These are phyloP conservation scores for Macaria notata DNA, from an alignment of 2,888 invertebrate genomes.

Conservation along the genomic window DNA sequence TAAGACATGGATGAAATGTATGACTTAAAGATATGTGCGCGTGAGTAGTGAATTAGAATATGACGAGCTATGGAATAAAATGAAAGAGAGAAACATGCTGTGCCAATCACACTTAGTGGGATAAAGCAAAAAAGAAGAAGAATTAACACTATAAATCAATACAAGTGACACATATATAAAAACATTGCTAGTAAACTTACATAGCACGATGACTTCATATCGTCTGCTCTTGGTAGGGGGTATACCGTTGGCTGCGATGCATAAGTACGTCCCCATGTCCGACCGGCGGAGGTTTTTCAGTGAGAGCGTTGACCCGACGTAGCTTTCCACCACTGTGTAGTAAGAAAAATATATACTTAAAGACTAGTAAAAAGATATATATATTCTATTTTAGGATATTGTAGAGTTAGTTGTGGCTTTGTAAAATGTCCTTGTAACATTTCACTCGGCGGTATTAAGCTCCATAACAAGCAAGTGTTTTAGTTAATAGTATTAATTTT, in stretches of 20 bases:
- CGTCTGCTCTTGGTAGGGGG: slow-evolving; percentile 92
- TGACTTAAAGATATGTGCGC: too few species aligned
- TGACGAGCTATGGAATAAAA: too few species aligned
- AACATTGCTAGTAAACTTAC: slow-evolving; percentile 80
- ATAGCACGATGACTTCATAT: slow-evolving; percentile 90
- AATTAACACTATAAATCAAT: neutral
- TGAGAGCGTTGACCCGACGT: slow-evolving; percentile 86
- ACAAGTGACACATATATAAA: neutral
- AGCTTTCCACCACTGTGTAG: slow-evolving; percentile 83
- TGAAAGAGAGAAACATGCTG: too few species aligned
- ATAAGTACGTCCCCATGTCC: slow-evolving; percentile 93
- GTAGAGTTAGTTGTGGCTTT: neutral
- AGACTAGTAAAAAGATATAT: too few species aligned
- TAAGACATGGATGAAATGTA: too few species aligned
- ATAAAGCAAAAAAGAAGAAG: neutral
- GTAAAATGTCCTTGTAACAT: too few species aligned
- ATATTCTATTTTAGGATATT: neutral
- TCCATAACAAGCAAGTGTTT: too few species aligned
- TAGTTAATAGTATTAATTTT: too few species aligned
- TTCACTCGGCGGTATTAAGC: too few species aligned
- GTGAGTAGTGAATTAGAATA: too few species aligned
- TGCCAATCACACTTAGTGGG: too few species aligned
- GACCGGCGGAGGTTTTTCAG: slow-evolving; percentile 88
- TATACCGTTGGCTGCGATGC: slow-evolving; percentile 92
- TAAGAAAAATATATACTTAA: slow-evolving; percentile 21